Evolutionary conservation across 2,113 vertebrate species (phyloP).

Genomic region (Sula dactylatra): DNA sequence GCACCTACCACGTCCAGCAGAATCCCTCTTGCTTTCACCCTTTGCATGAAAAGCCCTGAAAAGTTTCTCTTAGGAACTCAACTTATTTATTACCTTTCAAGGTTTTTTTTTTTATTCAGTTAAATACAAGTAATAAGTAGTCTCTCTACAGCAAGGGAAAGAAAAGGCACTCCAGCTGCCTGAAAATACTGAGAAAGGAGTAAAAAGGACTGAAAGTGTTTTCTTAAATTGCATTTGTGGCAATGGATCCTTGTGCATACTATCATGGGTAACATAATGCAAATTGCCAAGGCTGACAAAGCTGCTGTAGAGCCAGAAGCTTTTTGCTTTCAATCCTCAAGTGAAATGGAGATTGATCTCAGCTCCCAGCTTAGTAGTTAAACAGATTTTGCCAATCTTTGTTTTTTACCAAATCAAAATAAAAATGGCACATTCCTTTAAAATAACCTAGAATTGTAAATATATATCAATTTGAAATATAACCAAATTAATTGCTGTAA

Average conservation of each 20-base stretch:
- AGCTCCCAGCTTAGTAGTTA: not conserved
- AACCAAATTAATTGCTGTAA: conserved; percentile 35
- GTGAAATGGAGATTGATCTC: not conserved
- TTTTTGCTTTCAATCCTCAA: conserved; percentile 8
- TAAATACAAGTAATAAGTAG: conserved; percentile 25
- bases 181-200: conserved; percentile 14
- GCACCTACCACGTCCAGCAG: not conserved
- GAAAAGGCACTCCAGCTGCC: not conserved
- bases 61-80: not conserved
- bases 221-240: not conserved
- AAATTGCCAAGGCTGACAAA: conserved; percentile 47
- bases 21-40: not conserved
- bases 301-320: conserved; percentile 35
- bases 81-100: not conserved
- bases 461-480: not conserved
- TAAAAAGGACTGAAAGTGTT: conserved; percentile 15
- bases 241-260: conserved; percentile 26
- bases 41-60: not conserved
- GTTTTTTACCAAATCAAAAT: conserved; percentile 20
- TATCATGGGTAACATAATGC: conserved; percentile 31
- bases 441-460: conserved; percentile 13
- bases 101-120: not conserved
- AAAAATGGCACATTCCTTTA: not conserved
- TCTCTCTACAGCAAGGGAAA: not conserved
- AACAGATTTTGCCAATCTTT: conserved; percentile 32